Evolutionary conservation across 1,140 invertebrate genomes (phyloP), one percentile per base, ranked within the genome.

Genomic region (Papilio polytes): DNA sequence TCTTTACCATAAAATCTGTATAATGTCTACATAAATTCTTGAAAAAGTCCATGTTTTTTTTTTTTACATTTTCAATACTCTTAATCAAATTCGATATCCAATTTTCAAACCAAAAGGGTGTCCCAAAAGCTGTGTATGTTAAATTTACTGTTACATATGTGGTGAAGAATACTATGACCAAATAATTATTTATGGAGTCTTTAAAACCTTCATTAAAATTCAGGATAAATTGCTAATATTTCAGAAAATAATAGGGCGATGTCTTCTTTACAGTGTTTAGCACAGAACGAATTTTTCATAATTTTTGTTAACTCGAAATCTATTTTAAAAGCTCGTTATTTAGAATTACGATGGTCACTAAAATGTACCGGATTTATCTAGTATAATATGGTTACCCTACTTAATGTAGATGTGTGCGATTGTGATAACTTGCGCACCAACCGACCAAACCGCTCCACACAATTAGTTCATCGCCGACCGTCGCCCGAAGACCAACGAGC

Each of bases 401-500:
- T 12, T 44, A 44, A 66, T 20, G 36, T 41, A 66, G 56, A 66
- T 66, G 77, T 78, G 77, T 78, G 56, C 41, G 59, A 78, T 63
- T 36, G 59, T 63, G 56, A 66, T 78, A 78, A 78, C 53, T 77
- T 31, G 77, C 77, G 26, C 77, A 36, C 2, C 15, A 41, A 78
- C 77, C 41, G 41, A 63, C 53, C 77, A 66, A 63, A 63, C 77
- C 31, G 20, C 77, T 63, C 31, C 36, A 44, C 18, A 66, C 56
- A 78, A 66, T 44, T 66, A 41, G 53, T 78, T 56, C 15, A 78
- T 31, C 77, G 77, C 77, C 26, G 36, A 59, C 76, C 51, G 53
- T 18, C 51, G 51, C 10, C 36, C 41, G 77, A 48, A 66, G 77
- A 48, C 53, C 53, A 56, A 18, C 53, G 53, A 20, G 53, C 53